Evolutionary conservation across 2,888 invertebrate species (phyloP), one percentile per base, ranked within the genome.

Genomic region (Phytoseiulus persimilis): DNA sequence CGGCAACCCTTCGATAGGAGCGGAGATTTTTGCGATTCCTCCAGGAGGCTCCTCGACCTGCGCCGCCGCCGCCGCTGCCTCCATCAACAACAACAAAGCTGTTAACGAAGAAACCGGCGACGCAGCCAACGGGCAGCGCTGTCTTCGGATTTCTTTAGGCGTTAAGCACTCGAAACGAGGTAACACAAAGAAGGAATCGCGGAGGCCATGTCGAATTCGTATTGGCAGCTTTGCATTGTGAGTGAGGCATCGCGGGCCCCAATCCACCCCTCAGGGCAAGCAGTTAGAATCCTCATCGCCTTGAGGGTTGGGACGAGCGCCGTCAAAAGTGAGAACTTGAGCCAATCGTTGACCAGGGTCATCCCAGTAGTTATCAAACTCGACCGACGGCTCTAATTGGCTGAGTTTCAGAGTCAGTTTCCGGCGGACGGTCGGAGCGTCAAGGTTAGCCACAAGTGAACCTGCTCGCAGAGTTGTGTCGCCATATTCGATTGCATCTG

Each of bases 161-260:
- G 65, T 65, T 65, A 65, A 65, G 65, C 65, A 65, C 65, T 65
- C 65, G 65, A 65, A 65, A 65, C 65, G 65, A 65, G 65, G 18
- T 65, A 65, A 65, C 65, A 65, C 3, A 39, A 39, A 39, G 39
- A 39, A 39, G 5, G 39, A 65, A 65, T 65, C 65, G 65, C 65
- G 65, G 65, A 65, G 65, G 65, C 65, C 65, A 65, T 65, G 65
- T 65, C 65, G 65, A 65, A 65, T 65, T 65, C 65, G 65, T 65
- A 65, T 65, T 65, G 65, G 65, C 65, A 65, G 65, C 18, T 65
- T 65, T 65, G 65, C 28, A 65, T 65, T 65, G 65, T 65, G 18
- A 1, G 65, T n/a, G 14, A 65, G 65, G 65, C 65, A 65, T 65
- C 65, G 65, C 5, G 65, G 65, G 65, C 65, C 65, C 65, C 65